Evolutionary conservation across 2,797 vertebrate genomes (phyloP), one percentile per base, ranked within the genome.

Genomic region (Alosa sapidissima): DNA sequence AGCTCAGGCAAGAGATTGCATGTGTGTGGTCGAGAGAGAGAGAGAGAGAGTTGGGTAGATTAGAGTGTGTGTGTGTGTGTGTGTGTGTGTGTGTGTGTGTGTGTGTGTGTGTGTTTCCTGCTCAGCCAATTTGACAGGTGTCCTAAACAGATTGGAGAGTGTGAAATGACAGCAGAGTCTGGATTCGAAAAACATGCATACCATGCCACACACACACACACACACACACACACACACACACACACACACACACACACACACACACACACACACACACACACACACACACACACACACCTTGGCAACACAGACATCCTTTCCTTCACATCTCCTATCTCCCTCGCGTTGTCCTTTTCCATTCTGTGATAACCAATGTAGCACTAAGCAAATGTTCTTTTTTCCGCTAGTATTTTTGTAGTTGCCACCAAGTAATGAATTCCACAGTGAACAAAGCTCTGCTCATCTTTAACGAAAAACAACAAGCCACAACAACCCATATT

Each of bases 41-140:
- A 62, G 68, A 5, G 52, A 78, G 81, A 81, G 65, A 13, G 72
- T n/a, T 14, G 0, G 41, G 2, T 41, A 41, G 41, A 41, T 41
- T 41, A 84, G 51, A 3, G 51, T 52, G 11, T 72, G 51, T 81
- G 87, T 82, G 14, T 45, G 68, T 41, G 84, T 84, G 86, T 85
- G 83, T 84, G 24, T 84, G 84, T 87, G n/a, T n/a, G n/a, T n/a
- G n/a, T n/a, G 51, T 52, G 11, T 72, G 51, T 81, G 87, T 82
- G 14, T 45, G 68, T 41, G 84, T 84, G 86, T 85, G 81, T 84
- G 24, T 84, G 84, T 87, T 41, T 85, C 86, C 87, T 89, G 3
- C 33, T 90, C 90, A 54, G 90, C 86, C 90, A 89, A 84, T 92
- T 92, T 92, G 92, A 95, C 91, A 91, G 88, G 88, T 86, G 62